phyloP scores from a whole-genome alignment of 1,140 invertebrate genomes.

The Geopemphigus sp. region DNA sequence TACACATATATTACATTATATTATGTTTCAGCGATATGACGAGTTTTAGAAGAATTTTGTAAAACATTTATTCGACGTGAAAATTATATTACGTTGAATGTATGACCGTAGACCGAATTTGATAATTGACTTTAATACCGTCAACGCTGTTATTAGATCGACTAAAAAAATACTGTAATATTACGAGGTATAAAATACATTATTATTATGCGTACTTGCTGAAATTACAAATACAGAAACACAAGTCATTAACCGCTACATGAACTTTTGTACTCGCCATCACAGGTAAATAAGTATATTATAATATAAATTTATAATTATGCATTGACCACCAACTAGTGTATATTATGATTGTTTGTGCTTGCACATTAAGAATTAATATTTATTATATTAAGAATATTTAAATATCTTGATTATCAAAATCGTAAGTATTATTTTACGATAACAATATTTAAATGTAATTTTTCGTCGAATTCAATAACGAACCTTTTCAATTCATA shows the following conservation, averaged over 20 bases:
- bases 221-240: conserved; percentile 5
- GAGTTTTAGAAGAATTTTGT: no score
- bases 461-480: no score
- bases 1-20: no score
- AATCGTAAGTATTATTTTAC: neutral
- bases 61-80: no score
- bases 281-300: neutral
- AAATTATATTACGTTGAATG: no score
- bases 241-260: conserved; percentile 31
- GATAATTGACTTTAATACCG: no score
- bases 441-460: neutral
- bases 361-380: neutral
- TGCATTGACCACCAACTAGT: neutral
- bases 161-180: neutral
- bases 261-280: neutral
- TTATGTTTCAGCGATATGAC: no score
- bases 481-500: no score
- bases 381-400: neutral
- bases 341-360: no score
- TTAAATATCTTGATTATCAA: neutral
- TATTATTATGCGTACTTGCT: no score
- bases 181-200: neutral
- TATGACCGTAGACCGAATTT: no score
- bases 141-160: neutral
- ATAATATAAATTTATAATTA: conserved; percentile 14